These are phyloP conservation scores for Busseola fusca DNA, from an alignment of 2,888 invertebrate genomes.

Conservation along the genomic window DNA sequence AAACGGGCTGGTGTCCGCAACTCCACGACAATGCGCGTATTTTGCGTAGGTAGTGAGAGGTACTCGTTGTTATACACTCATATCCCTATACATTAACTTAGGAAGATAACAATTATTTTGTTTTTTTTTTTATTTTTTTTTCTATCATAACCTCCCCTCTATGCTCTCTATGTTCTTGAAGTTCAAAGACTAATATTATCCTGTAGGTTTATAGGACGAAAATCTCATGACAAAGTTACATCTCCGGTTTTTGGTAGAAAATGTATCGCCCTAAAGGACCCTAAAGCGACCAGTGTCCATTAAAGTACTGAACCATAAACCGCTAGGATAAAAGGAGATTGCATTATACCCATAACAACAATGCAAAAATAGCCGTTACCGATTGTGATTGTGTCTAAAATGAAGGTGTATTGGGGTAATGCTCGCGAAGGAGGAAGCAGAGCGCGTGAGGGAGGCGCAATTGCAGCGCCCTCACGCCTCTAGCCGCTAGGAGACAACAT, in stretches of 20 bases:
- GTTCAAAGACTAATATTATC: background rate
- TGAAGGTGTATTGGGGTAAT: no score
- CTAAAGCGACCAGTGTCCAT: conserved; percentile 5
- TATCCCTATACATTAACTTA: background rate
- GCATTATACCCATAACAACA: no score
- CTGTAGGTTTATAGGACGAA: background rate
- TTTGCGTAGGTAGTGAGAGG: no score
- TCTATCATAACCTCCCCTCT: background rate
- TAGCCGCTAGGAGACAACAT: no score
- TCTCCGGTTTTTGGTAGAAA: background rate
- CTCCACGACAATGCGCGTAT: no score
- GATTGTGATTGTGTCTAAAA: conserved; percentile 31
- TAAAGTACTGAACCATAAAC: conserved; percentile 3
- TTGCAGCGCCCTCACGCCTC: no score
- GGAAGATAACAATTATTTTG: no score
- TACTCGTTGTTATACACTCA: background rate
- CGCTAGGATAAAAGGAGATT: conserved; percentile 4
- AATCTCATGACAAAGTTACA: background rate
- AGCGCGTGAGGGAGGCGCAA: no score
- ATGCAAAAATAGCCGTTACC: conserved; percentile 27
- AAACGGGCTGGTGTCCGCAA: no score
- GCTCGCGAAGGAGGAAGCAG: no score
- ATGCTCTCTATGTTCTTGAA: background rate
- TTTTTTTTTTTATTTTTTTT: background rate
- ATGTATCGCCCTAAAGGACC: background rate